A percentile compares a stretch with the other conserved stretches of the same genome.
Conservation (phyloP, 1,140 invertebrate genomes). For the Drosophila pachea region DNA sequence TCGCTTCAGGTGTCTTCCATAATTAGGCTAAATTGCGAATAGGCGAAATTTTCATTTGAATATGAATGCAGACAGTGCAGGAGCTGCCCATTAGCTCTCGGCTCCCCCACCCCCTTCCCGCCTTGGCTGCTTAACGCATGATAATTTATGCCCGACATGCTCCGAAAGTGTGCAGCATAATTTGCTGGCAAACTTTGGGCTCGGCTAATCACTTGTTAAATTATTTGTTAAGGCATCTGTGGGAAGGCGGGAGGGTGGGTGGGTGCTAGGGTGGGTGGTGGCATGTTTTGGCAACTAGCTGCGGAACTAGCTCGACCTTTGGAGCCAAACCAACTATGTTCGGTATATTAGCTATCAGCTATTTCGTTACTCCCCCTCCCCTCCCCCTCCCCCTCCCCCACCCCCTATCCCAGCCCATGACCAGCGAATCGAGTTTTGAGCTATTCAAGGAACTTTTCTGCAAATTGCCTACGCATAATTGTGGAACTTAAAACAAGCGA, state of each 20-base stretch:
- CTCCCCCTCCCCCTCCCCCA: background rate
- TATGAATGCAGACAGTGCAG: constrained; percentile 36
- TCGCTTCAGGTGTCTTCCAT: constrained; percentile 28
- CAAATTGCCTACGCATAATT: constrained; percentile 42
- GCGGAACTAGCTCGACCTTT: background rate
- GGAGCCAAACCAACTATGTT: constrained; percentile 27
- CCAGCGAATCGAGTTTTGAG: constrained; percentile 24
- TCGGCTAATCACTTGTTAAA: constrained; percentile 64
- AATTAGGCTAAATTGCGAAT: constrained; percentile 40
- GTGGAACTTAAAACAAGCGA: constrained; percentile 27
- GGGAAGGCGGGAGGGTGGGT: background rate
- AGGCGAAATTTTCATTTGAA: constrained; percentile 28
- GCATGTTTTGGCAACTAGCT: no score
- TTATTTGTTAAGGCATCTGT: constrained; percentile 49
- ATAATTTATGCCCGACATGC: constrained; percentile 56
- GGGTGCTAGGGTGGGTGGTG: background rate
- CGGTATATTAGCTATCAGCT: constrained; percentile 21
- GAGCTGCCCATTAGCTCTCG: constrained; percentile 20
- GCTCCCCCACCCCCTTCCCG: constrained; percentile 8
- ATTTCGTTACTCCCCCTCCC: background rate
- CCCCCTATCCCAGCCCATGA: background rate
- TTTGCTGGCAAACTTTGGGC: constrained; percentile 44
- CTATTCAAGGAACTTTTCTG: constrained; percentile 42
- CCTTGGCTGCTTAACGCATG: constrained; percentile 20
- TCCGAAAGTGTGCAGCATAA: constrained; percentile 35